Percentiles rank a stretch among this genome's conserved stretches.
Conservation (phyloP, 2,797 vertebrate genomes). For the Pangasius sanitwongsei region DNA sequence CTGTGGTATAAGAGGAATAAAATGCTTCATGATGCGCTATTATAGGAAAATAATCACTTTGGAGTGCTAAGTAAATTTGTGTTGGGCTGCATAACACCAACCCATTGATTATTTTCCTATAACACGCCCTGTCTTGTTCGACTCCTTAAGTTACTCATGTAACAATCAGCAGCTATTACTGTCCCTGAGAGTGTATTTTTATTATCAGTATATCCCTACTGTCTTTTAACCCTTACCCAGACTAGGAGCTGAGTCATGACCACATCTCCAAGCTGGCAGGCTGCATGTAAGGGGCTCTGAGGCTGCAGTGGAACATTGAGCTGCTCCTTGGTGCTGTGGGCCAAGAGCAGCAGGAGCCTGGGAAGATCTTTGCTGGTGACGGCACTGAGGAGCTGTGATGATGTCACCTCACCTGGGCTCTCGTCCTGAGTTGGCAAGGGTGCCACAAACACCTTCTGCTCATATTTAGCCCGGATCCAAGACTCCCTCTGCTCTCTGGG, state of each 20-base stretch:
- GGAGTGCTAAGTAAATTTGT: background rate
- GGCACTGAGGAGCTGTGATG: slow-evolving; percentile 71
- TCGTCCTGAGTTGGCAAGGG: slow-evolving; percentile 71
- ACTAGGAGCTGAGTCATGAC: slow-evolving; percentile 94
- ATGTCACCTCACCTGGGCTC: slow-evolving; percentile 70
- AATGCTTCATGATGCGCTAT: background rate
- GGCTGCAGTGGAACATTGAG: slow-evolving; percentile 75
- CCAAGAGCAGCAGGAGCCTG: slow-evolving; percentile 85
- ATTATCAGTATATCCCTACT: background rate
- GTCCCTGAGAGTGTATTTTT: background rate
- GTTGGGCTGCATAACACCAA: background rate
- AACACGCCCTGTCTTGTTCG: background rate
- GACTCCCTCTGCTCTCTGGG: slow-evolving; percentile 89
- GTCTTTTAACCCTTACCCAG: slow-evolving; percentile 78
- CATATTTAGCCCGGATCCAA: slow-evolving; percentile 95
- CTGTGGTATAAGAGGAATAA: background rate
- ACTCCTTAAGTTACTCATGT: background rate
- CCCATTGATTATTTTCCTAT: background rate
- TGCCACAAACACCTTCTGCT: slow-evolving; percentile 87
- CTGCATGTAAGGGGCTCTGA: slow-evolving; percentile 84
- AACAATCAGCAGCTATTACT: slow-evolving; percentile 15
- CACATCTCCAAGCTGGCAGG: slow-evolving; percentile 88
- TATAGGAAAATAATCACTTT: background rate
- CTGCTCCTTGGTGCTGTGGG: slow-evolving; percentile 88
- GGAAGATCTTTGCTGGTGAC: slow-evolving; percentile 84